phyloP scores from a whole-genome alignment of 2,113 vertebrate genomes.

The Lophura nycthemera region DNA sequence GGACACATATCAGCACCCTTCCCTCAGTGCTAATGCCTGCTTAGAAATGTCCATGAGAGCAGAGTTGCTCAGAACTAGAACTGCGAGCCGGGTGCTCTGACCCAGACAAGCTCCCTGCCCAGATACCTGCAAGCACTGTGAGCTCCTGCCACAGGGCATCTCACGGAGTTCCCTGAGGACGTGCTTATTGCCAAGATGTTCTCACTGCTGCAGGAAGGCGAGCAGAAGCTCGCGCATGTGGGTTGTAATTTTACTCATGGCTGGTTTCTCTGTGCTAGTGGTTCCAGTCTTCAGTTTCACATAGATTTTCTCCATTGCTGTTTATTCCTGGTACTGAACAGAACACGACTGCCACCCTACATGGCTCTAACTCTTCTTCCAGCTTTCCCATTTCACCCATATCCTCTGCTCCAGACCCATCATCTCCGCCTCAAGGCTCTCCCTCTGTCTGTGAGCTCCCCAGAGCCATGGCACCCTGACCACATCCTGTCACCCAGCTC shows the following conservation, averaged over 20 bases:
- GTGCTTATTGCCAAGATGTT: neutral
- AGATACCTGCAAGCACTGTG: neutral
- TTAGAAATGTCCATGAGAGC: neutral
- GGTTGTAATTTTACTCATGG: constrained; percentile 25
- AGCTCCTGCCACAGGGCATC: neutral
- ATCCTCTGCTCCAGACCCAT: neutral
- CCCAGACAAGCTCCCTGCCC: neutral
- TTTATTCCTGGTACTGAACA: constrained; percentile 19
- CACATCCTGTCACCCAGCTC: neutral
- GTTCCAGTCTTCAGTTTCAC: constrained; percentile 10
- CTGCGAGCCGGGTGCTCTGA: neutral
- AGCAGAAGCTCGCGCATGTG: neutral
- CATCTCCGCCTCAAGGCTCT: neutral
- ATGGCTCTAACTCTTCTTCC: neutral
- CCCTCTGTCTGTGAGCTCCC: neutral
- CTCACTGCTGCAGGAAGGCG: neutral
- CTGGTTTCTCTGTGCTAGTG: constrained; percentile 48
- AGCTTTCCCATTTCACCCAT: neutral
- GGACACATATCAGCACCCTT: neutral
- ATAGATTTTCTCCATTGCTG: neutral
- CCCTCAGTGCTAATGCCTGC: neutral
- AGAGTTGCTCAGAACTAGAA: neutral
- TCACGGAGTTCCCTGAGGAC: neutral
- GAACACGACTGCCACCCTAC: neutral
- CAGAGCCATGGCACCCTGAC: neutral